Evolutionary conservation across 2,888 invertebrate species (phyloP), one percentile per base, ranked within the genome.

Genomic region (Drymonia ruficornis): DNA sequence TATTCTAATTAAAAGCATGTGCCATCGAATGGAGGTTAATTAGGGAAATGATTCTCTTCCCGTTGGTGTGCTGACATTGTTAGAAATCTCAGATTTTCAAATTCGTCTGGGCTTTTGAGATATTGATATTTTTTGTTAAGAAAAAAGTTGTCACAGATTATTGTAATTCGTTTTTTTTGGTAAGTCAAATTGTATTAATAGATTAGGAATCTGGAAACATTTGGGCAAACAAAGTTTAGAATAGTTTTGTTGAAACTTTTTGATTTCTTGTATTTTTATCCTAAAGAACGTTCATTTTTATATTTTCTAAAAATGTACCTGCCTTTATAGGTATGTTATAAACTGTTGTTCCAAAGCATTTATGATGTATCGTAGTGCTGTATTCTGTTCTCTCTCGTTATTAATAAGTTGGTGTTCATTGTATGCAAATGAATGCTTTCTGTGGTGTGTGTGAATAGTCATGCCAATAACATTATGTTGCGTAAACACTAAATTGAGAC

Each of bases 21-120:
- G 85, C 87, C 86, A 89, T 85, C 70, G 38, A 53, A 61, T 60
- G 77, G 86, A 83, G 83, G 84, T 76, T 75, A 76, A 66, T 83
- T 81, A 50, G 56, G 56, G 45, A 62, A 67, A 74, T 77, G 63
- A 79, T 86, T 84, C 71, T 66, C 86, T 86, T 71, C 83, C 77
- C 61, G 61, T 60, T 76, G 80, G 76, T 65, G 53, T 83, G 85
- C 83, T 79, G 65, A 78, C 60, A 78, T 72, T 72, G 55, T 67
- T 72, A 59, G 74, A 75, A 80, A 79, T 81, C 82, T 81, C 82
- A 80, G 70, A 72, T 63, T 64, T 52, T 53, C 53, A 6, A 65
- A 66, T 55, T 63, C 67, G 61, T 73, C 64, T 68, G 63, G 57
- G 49, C 9, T 64, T 59, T 66, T 57, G 56, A 64, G 60, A 70